Evolutionary conservation across 2,113 vertebrate species (phyloP).

Genomic region (Petrocephalus microphthalmus): DNA sequence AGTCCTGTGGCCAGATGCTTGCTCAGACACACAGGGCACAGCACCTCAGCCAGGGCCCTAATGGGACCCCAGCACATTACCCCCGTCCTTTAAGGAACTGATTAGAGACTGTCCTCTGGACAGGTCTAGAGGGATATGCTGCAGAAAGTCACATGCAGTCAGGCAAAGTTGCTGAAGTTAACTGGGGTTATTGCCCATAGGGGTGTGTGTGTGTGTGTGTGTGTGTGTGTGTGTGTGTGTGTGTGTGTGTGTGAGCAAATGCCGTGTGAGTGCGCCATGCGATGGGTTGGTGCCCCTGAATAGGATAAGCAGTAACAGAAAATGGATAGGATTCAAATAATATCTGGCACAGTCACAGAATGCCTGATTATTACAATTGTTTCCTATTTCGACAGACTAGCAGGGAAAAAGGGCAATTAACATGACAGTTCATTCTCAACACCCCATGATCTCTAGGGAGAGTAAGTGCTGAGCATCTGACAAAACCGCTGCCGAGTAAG

Average conservation of each 20-base stretch:
- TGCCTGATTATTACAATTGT: background rate
- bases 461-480: background rate
- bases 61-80: background rate
- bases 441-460: background rate
- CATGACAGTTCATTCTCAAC: background rate
- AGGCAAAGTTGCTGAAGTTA: background rate
- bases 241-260: no score
- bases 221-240: no score
- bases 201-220: no score
- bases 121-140: background rate
- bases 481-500: slow-evolving; percentile 40
- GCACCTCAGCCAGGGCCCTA: background rate
- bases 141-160: background rate
- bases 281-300: no score
- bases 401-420: background rate
- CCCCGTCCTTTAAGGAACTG: background rate
- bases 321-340: background rate
- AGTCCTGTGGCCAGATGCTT: background rate
- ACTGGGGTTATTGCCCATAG: background rate
- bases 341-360: background rate
- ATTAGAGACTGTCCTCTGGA: background rate
- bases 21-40: background rate
- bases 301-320: background rate
- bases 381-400: background rate
- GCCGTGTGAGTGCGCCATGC: no score